Conservation (phyloP, 1,140 invertebrate species). For the Euglossa dilemma region DNA sequence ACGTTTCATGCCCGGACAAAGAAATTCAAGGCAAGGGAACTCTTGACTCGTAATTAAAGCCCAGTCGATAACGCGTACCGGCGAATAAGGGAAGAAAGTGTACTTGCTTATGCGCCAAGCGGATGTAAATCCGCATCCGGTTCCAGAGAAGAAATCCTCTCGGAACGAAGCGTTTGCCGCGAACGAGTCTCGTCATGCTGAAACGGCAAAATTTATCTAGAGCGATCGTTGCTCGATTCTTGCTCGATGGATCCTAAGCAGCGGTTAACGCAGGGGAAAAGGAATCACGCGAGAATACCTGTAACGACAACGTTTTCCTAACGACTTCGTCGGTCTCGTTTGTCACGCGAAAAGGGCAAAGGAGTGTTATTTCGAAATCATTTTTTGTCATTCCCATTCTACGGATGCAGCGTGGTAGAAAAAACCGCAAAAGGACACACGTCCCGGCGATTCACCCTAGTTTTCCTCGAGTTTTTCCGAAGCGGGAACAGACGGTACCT, state of each 20-base stretch:
- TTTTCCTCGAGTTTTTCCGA: conserved; percentile 28
- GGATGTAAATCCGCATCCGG: not conserved
- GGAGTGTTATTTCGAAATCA: conserved; percentile 3
- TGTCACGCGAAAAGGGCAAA: not conserved
- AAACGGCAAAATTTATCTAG: not conserved
- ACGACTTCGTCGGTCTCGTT: not conserved
- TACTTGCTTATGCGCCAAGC: not conserved
- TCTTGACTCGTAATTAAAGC: conserved; percentile 54
- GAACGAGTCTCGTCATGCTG: not conserved
- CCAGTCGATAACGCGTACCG: conserved; percentile 10
- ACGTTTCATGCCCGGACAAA: conserved; percentile 18
- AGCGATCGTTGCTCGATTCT: no score
- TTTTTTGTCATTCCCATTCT: conserved; percentile 4
- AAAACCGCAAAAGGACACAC: conserved; percentile 38
- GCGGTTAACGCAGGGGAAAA: not conserved
- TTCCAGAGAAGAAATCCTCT: not conserved
- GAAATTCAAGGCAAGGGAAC: conserved; percentile 1
- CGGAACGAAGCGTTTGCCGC: not conserved
- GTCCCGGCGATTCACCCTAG: conserved; percentile 7
- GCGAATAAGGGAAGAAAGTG: not conserved
- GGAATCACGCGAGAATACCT: not conserved
- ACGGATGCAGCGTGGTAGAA: not conserved
- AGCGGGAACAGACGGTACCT: not conserved
- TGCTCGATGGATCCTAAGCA: not conserved
- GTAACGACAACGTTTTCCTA: not conserved